Evolutionary conservation across 2,797 vertebrate genomes (phyloP), one percentile per base, ranked within the genome.

Genomic region (Helarctos malayanus): DNA sequence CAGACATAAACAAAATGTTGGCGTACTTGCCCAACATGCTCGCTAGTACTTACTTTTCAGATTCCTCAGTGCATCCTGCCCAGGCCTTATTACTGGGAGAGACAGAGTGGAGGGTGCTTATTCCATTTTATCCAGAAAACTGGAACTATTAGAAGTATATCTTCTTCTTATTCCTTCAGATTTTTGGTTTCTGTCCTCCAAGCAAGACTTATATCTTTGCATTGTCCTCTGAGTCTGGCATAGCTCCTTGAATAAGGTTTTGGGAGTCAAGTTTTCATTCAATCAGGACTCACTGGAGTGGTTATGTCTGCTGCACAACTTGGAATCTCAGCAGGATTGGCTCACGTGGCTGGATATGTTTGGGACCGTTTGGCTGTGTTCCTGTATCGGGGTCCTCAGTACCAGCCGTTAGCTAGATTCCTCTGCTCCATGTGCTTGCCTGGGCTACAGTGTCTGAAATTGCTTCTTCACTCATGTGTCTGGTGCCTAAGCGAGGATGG

Each of bases 221-320:
- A 68, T 16, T 8, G 23, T 11, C 1, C 21, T 45, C 13, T 79
- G 38, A 89, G 18, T 11, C 84, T 76, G 35, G n/a, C 2, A 1
- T 47, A 23, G 19, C 83, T 16, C 12, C 27, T 79, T 32, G 61
- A 90, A 27, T 75, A 32, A 83, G 75, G 59, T 45, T 92, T 87
- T 80, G 15, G 76, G 5, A 56, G 56, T 91, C 14, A 59, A 32
- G 7, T 59, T 35, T 41, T 56, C 7, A 35, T 49, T 56, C 1
- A 0, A 10, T 78, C 23, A 81, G 27, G 29, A 21, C 25, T 29
- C 47, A 9, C 7, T 5, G 16, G 11, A 7, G 11, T 4, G 27
- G 12, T 89, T 61, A 1, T 52, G 35, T 89, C 32, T 45, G 47
- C 21, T 75, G 47, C n/a, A 32, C n/a, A 16, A 15, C 32, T 3